Conservation (phyloP, 1,140 invertebrate species). For the Drosophila quadrilineata region DNA sequence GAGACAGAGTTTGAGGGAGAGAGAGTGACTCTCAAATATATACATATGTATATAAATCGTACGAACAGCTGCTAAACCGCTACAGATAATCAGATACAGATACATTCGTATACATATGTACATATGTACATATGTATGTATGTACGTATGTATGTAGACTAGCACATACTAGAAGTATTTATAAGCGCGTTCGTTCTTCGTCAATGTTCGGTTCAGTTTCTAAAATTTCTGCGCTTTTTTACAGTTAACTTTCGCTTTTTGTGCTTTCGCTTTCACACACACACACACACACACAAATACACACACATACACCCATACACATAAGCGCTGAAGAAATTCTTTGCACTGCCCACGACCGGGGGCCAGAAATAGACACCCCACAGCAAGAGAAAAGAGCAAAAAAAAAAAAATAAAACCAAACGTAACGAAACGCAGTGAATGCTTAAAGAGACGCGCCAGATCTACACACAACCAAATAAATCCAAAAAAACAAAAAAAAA, state of each 20-base stretch:
- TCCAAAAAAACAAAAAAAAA: no score
- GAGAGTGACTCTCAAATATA: no score
- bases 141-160: no score
- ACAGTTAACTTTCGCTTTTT: constrained; percentile 50
- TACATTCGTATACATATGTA: no score
- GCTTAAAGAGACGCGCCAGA: constrained; percentile 2
- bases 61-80: constrained; percentile 44
- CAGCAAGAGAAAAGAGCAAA: constrained; percentile 2
- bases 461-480: no score
- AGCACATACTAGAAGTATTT: constrained; percentile 71
- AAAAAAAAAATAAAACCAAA: no score
- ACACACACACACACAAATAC: no score
- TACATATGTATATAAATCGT: constrained; percentile 4
- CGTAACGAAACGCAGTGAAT: constrained; percentile 10
- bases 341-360: constrained; percentile 30
- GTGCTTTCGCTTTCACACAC: constrained; percentile 41
- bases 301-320: no score
- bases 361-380: background rate
- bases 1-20: no score
- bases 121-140: no score
- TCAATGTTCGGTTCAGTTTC: constrained; percentile 33
- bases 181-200: constrained; percentile 53
- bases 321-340: constrained; percentile 45
- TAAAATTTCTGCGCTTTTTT: constrained; percentile 35
- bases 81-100: constrained; percentile 77